phyloP scores from a whole-genome alignment of 2,797 vertebrate species.

The Chrysolophus pictus region DNA sequence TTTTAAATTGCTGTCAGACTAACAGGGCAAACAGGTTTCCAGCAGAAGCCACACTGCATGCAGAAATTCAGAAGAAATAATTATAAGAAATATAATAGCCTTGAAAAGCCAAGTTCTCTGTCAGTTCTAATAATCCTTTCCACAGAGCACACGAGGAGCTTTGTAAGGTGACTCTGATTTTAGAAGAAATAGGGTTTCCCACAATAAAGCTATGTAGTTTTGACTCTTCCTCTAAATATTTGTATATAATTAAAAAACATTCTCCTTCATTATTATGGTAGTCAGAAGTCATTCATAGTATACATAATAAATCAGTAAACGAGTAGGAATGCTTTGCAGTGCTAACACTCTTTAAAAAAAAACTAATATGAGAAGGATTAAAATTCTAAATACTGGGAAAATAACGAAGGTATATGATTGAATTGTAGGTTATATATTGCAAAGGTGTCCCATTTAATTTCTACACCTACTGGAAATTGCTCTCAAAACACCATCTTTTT shows the following conservation, averaged over 20 bases:
- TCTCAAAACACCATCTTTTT: background rate
- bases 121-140: background rate
- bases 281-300: conserved; percentile 29
- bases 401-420: conserved; percentile 38
- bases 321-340: conserved; percentile 37
- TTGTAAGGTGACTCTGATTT: conserved; percentile 41
- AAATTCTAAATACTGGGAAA: conserved; percentile 58
- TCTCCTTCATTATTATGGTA: conserved; percentile 47
- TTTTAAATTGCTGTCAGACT: background rate
- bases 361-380: conserved; percentile 51
- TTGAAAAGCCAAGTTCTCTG: conserved; percentile 37
- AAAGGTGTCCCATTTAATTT: conserved; percentile 24
- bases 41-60: background rate
- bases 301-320: conserved; percentile 63
- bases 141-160: background rate
- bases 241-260: conserved; percentile 45
- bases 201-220: background rate
- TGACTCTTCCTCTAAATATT: conserved; percentile 33
- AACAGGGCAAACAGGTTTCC: background rate
- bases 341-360: conserved; percentile 50
- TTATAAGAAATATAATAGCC: conserved; percentile 7
- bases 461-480: background rate
- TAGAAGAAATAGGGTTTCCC: conserved; percentile 26
- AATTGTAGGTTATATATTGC: conserved; percentile 41
- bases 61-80: conserved; percentile 29